phyloP scores from a whole-genome alignment of 2,888 invertebrate genomes.

The Pedicia rivosa region DNA sequence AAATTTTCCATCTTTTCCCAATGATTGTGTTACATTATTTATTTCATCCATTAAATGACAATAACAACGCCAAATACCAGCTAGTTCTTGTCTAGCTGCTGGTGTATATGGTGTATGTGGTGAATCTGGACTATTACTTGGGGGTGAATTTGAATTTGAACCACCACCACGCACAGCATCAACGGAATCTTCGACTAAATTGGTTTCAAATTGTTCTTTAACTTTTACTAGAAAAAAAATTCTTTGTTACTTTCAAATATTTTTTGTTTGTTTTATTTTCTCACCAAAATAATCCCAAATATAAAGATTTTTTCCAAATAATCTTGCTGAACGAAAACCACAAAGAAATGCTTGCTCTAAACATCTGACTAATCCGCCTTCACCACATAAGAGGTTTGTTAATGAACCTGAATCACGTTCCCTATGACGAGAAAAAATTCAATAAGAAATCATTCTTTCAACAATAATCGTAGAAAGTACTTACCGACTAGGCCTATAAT shows the following conservation, averaged over 20 bases:
- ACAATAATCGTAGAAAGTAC: no score
- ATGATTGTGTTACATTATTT: constrained; percentile 54
- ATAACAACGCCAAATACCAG: constrained; percentile 73
- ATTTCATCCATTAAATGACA: constrained; percentile 83
- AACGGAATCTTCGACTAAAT: constrained; percentile 42
- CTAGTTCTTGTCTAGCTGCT: constrained; percentile 32
- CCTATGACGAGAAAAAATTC: no score
- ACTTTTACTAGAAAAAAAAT: constrained; percentile 21
- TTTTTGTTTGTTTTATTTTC: constrained; percentile 20
- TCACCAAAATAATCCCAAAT: constrained; percentile 97
- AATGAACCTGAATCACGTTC: constrained; percentile 64
- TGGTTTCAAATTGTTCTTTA: constrained; percentile 66
- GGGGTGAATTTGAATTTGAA: constrained; percentile 15
- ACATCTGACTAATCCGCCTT: constrained; percentile 83
- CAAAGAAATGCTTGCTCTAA: constrained; percentile 90
- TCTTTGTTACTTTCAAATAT: background rate
- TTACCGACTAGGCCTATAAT: constrained; percentile 79
- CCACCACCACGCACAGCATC: constrained; percentile 20
- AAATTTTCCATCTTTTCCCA: constrained; percentile 95
- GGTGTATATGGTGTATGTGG: constrained; percentile 18
- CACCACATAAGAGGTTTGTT: constrained; percentile 88
- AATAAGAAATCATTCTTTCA: no score
- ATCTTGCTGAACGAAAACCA: constrained; percentile 83
- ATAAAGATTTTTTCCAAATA: constrained; percentile 88
- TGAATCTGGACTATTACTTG: constrained; percentile 29